Evolutionary conservation across 2,888 invertebrate genomes (phyloP).

Genomic region (Beris chalybata): DNA sequence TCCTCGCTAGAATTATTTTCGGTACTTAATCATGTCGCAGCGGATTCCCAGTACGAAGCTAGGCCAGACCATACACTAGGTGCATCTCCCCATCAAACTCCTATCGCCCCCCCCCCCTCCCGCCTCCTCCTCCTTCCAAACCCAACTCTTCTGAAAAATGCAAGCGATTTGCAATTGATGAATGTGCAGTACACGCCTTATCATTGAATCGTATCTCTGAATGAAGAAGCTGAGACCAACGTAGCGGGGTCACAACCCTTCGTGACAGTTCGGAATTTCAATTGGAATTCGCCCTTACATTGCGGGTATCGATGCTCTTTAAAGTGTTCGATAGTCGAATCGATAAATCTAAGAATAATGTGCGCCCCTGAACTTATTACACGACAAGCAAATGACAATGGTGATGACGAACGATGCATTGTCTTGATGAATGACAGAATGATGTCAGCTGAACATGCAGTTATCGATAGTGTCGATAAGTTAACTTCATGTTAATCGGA

Average conservation of each 20-base stretch:
- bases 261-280: conserved; percentile 22
- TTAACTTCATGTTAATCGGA: too few relatives aligned
- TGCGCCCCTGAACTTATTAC: too few relatives aligned
- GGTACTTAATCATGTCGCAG: conserved; percentile 23
- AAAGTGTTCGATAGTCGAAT: too few relatives aligned
- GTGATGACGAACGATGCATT: too few relatives aligned
- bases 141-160: not conserved
- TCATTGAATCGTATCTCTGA: not conserved
- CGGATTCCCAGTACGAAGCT: not conserved
- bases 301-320: not conserved
- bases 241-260: conserved; percentile 3
- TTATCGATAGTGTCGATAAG: too few relatives aligned
- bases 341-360: too few relatives aligned
- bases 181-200: not conserved
- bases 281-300: not conserved
- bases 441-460: too few relatives aligned
- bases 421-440: too few relatives aligned
- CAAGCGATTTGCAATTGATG: conserved; percentile 11
- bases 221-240: not conserved
- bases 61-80: not conserved
- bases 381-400: too few relatives aligned
- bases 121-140: too few relatives aligned
- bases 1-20: conserved; percentile 16
- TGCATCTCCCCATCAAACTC: not conserved
- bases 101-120: too few relatives aligned